Evolutionary conservation across 2,888 invertebrate genomes (phyloP).

Genomic region (Pseudanteris insignis): DNA sequence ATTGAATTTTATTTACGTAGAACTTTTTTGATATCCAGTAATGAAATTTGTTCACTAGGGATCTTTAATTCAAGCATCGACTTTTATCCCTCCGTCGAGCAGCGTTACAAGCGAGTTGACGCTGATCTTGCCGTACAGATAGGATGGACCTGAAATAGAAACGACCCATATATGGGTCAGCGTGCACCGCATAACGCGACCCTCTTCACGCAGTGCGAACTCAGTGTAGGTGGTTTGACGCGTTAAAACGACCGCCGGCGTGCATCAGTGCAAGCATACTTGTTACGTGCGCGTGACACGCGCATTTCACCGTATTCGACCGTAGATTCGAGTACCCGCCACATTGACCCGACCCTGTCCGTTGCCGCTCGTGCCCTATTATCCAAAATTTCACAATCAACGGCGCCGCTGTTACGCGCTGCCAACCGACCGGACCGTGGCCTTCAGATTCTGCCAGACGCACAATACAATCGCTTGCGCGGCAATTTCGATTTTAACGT

Average conservation of each 20-base stretch:
- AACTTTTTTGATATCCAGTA: no score
- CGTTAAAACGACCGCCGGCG: slow-evolving; percentile 58
- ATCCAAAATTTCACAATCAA: slow-evolving; percentile 42
- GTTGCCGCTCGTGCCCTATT: slow-evolving; percentile 44
- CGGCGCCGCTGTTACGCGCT: slow-evolving; percentile 29
- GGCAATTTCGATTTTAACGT: slow-evolving; percentile 15
- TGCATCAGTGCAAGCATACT: slow-evolving; percentile 51
- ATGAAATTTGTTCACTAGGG: no score
- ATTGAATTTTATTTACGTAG: no score
- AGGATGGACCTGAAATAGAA: slow-evolving; percentile 67
- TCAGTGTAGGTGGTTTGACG: slow-evolving; percentile 52
- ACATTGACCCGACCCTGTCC: slow-evolving; percentile 43
- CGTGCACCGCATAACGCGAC: slow-evolving; percentile 66
- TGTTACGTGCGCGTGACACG: slow-evolving; percentile 28
- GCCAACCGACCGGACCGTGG: slow-evolving; percentile 34
- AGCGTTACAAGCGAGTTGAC: slow-evolving; percentile 49
- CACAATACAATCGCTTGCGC: no score
- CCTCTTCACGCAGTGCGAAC: slow-evolving; percentile 60
- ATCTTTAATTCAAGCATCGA: no score
- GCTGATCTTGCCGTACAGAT: slow-evolving; percentile 67
- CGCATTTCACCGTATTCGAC: slow-evolving; percentile 38
- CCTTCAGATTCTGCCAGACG: slow-evolving; percentile 37
- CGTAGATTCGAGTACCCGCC: slow-evolving; percentile 40
- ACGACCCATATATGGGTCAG: slow-evolving; percentile 67
- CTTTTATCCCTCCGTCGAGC: no score